These are phyloP conservation scores for Alosa sapidissima DNA, from an alignment of 2,797 vertebrate genomes.

Conservation along the genomic window DNA sequence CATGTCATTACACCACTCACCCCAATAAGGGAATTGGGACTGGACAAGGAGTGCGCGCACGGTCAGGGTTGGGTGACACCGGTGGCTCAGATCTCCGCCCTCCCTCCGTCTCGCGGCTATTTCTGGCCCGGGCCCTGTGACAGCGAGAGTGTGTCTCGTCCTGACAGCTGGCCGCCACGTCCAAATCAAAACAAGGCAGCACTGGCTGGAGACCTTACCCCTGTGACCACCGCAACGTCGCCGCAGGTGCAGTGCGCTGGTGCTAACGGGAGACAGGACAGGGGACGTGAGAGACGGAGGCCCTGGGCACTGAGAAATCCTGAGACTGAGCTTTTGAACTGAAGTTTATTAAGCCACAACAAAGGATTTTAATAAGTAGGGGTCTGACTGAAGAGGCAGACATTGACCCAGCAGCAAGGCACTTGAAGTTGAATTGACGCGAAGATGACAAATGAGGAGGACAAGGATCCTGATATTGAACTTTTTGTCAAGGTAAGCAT, in stretches of 20 bases:
- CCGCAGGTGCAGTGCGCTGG: not conserved
- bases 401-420: not conserved
- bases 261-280: not conserved
- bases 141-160: constrained; percentile 49
- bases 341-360: not conserved
- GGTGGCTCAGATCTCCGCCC: constrained; percentile 41
- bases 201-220: constrained; percentile 49
- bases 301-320: not conserved
- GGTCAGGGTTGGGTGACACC: constrained; percentile 44
- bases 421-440: constrained; percentile 5
- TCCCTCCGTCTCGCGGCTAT: constrained; percentile 59
- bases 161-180: constrained; percentile 54
- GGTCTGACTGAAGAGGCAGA: not conserved
- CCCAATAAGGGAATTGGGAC: constrained; percentile 2
- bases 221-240: constrained; percentile 27
- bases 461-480: constrained; percentile 95
- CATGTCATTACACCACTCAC: not conserved
- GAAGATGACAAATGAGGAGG: constrained; percentile 72
- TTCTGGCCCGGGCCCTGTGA: constrained; percentile 60
- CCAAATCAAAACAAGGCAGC: constrained; percentile 60
- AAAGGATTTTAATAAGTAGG: not conserved
- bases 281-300: not conserved
- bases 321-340: not conserved
- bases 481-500: constrained; percentile 91
- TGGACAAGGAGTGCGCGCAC: not conserved